These are phyloP conservation scores for Alfaro cultratus DNA, from an alignment of 2,797 vertebrate species.

Conservation along the genomic window DNA sequence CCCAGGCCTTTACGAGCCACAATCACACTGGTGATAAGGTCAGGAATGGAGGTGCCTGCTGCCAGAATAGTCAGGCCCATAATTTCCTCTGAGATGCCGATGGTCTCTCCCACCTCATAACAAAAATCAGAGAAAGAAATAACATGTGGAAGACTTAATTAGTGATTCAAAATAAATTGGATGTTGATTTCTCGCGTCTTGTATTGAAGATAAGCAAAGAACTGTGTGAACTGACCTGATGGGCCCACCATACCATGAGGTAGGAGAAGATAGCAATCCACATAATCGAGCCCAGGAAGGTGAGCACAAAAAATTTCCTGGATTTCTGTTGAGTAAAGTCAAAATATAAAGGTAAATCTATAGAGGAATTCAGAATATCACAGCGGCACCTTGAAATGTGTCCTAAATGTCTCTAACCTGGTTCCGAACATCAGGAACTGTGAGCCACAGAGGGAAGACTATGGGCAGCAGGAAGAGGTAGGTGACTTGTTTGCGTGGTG, in stretches of 20 bases:
- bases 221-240: slow-evolving; percentile 85
- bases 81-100: slow-evolving; percentile 97
- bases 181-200: not conserved
- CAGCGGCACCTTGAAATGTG: not conserved
- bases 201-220: not conserved
- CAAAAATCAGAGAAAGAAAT: not conserved
- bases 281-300: slow-evolving; percentile 91
- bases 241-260: slow-evolving; percentile 99
- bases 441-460: slow-evolving; percentile 94
- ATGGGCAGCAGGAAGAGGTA: slow-evolving; percentile 94
- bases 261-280: slow-evolving; percentile 95
- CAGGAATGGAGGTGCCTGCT: slow-evolving; percentile 96
- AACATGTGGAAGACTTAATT: not conserved
- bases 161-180: not conserved
- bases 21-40: slow-evolving; percentile 97
- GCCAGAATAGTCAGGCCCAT: slow-evolving; percentile 97
- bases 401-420: slow-evolving; percentile 75
- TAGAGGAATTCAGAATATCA: not conserved
- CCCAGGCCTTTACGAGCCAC: slow-evolving; percentile 96
- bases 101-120: slow-evolving; percentile 92
- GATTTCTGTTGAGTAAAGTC: slow-evolving; percentile 81
- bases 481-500: slow-evolving; percentile 86
- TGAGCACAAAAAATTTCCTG: slow-evolving; percentile 85
- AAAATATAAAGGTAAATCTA: slow-evolving; percentile 1
- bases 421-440: slow-evolving; percentile 92